Evolutionary conservation across 1,140 invertebrate species (phyloP), one percentile per base, ranked within the genome.

Genomic region (Phymastichus coffea): DNA sequence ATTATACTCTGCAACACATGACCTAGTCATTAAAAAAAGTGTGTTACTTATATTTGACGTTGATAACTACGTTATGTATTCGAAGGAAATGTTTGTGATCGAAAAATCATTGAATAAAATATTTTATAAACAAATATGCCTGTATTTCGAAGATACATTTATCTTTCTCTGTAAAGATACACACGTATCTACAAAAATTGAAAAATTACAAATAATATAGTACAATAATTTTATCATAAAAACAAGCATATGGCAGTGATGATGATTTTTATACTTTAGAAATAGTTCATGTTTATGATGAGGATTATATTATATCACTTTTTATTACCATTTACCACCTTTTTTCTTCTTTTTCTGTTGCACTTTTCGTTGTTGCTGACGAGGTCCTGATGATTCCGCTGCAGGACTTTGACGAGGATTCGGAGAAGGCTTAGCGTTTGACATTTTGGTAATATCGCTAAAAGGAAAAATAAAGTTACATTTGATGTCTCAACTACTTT

Each of bases 381-480:
- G 73, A 41, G 74, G 83, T 2, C 83, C 84, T 17, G 79, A 69
- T 7, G 73, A 64, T 68, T 81, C 77, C 3, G 82, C 78, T 7
- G 80, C 77, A 9, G 82, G 75, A 70, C 81, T 84, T 55, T 82
- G 80, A 48, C 78, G 78, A 12, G 79, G 78, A 43, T 81, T 82
- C 2, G 83, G 83, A 3, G 79, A 82, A 14, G 81, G 81, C 57
- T 85, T 86, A 1, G 79, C 73, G 55, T 81, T 82, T 23, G 75
- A 74, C 78, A 86, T 86, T 63, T 87, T 87, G 9, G 85, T 86
- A 66, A 87, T 88, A 59, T 88, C 87, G 68, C 86, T 87, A 67
- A 63, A 76, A 79, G 28, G 9, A 63, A 48, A 40, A 40, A 7
- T 33, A 60, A 47, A 66, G 65, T 47, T 35, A 22, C 37, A 54